Evolutionary conservation across 2,113 vertebrate species (phyloP).

Genomic region (Syngnathus scovelli): DNA sequence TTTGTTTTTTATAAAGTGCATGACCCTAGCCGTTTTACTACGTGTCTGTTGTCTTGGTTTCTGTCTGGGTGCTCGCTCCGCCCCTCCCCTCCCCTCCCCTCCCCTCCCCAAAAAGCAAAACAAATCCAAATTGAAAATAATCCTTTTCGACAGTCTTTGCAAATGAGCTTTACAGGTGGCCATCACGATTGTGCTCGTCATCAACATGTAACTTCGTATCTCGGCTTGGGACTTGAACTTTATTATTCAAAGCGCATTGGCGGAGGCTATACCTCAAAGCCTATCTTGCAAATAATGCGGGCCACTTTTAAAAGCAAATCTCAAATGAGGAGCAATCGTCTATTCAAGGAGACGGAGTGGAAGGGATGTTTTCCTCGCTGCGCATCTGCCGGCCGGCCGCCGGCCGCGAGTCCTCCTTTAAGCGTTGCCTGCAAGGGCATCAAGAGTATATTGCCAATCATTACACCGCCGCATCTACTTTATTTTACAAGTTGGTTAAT

Average conservation of each 20-base stretch:
- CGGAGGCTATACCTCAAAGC: not conserved
- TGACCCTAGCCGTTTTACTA: too few relatives aligned
- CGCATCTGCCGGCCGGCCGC: conserved; percentile 23
- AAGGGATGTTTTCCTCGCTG: not conserved
- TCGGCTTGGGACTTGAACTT: not conserved
- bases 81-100: too few relatives aligned
- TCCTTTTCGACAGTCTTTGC: not conserved
- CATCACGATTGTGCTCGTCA: not conserved
- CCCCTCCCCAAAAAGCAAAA: not conserved
- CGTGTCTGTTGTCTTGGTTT: too few relatives aligned
- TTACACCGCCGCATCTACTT: conserved; percentile 37
- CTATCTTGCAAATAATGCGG: not conserved
- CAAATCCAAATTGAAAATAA: not conserved
- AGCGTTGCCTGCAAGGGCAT: conserved; percentile 33
- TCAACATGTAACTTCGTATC: not conserved
- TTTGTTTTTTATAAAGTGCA: too few relatives aligned
- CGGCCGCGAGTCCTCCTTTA: not conserved
- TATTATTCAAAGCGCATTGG: not conserved
- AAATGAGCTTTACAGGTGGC: not conserved
- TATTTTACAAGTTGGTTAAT: conserved; percentile 56
- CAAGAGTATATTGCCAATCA: conserved; percentile 46
- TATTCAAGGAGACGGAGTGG: not conserved
- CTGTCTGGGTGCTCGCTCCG: too few relatives aligned
- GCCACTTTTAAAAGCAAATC: not conserved
- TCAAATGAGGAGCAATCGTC: not conserved